Percentiles rank a stretch among this genome's conserved stretches.
phyloP scores from a whole-genome alignment of 2,888 invertebrate species.

The Acholoe squamosa region DNA sequence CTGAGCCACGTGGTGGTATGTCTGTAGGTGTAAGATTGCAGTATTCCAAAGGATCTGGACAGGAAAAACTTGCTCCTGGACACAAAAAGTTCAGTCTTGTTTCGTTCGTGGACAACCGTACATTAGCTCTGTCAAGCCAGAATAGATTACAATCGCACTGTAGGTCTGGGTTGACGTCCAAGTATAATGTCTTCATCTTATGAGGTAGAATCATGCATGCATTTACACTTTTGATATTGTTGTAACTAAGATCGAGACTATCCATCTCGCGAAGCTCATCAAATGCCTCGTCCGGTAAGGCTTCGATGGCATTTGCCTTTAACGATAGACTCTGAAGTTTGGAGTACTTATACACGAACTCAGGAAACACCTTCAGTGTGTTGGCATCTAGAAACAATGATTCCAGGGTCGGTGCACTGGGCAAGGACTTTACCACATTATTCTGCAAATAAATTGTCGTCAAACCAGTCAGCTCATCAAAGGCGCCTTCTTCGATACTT shows the following conservation, averaged over 20 bases:
- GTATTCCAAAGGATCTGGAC: neutral
- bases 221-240: slow-evolving; percentile 22
- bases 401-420: neutral
- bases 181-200: neutral
- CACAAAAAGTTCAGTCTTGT: neutral
- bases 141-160: neutral
- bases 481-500: slow-evolving; percentile 14
- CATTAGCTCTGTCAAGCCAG: neutral
- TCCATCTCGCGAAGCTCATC: neutral
- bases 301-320: slow-evolving; percentile 6
- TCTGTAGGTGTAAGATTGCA: slow-evolving; percentile 24
- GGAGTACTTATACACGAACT: neutral
- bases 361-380: neutral
- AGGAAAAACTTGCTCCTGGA: neutral
- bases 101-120: neutral
- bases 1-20: neutral
- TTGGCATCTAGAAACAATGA: neutral
- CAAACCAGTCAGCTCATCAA: neutral
- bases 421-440: slow-evolving; percentile 5
- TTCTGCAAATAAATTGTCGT: neutral
- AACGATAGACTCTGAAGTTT: neutral
- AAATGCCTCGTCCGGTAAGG: neutral
- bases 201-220: slow-evolving; percentile 3
- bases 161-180: neutral
- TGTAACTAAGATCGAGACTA: neutral